Evolutionary conservation across 2,888 invertebrate genomes (phyloP).

Genomic region (Zygogramma bicolorata): DNA sequence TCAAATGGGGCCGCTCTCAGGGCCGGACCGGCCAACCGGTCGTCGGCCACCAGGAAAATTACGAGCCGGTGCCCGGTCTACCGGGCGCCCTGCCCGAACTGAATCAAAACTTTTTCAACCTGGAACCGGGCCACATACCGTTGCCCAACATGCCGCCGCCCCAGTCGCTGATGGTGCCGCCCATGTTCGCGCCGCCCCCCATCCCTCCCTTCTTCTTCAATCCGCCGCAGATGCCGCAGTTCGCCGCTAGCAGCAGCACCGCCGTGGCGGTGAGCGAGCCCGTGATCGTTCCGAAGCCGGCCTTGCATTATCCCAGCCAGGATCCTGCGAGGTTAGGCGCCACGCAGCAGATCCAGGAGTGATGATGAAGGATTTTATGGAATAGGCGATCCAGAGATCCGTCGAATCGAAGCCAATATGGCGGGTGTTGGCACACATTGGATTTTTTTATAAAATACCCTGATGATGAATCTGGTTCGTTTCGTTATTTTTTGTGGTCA

Average conservation of each 20-base stretch:
- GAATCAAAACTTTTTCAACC: slow-evolving; percentile 78
- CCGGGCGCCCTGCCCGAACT: slow-evolving; percentile 78
- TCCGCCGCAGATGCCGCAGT: slow-evolving; percentile 59
- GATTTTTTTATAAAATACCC: too few species aligned
- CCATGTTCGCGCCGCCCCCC: slow-evolving; percentile 72
- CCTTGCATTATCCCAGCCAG: slow-evolving; percentile 95
- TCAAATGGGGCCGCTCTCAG: slow-evolving; percentile 98
- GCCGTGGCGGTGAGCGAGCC: slow-evolving; percentile 52
- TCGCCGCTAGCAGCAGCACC: slow-evolving; percentile 63
- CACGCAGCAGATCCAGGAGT: slow-evolving; percentile 59
- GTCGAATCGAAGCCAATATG: too few species aligned
- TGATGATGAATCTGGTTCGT: too few species aligned
- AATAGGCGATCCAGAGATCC: not conserved
- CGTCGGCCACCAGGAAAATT: slow-evolving; percentile 69
- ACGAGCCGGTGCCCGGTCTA: slow-evolving; percentile 83
- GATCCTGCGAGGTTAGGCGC: slow-evolving; percentile 94
- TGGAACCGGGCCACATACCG: slow-evolving; percentile 69
- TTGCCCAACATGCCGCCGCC: slow-evolving; percentile 66
- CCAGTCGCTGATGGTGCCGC: slow-evolving; percentile 70
- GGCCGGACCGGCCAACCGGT: slow-evolving; percentile 72
- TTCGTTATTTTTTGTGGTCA: too few species aligned
- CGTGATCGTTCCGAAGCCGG: slow-evolving; percentile 59
- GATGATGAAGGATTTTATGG: slow-evolving; percentile 47
- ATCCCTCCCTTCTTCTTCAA: slow-evolving; percentile 70
- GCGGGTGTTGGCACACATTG: too few species aligned